Evolutionary conservation across 2,797 vertebrate species (phyloP).

Genomic region (Acropternis orthonyx): DNA sequence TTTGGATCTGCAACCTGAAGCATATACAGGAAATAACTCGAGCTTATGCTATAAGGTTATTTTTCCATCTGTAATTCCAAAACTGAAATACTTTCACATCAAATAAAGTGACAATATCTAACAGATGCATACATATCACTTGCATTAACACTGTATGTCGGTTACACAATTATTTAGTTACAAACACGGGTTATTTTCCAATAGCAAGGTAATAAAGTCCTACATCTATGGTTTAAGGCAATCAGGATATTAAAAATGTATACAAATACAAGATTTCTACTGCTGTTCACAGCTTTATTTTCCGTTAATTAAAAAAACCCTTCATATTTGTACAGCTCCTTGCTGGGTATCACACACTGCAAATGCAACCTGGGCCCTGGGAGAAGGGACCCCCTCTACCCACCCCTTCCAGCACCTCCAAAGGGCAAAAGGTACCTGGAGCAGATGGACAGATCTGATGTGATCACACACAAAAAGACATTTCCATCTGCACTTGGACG

Average conservation of each 20-base stretch:
- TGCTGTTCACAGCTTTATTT: conserved; percentile 82
- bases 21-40: conserved; percentile 24
- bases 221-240: conserved; percentile 80
- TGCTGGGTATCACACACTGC: neutral
- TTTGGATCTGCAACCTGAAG: conserved; percentile 46
- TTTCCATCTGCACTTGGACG: rapidly evolving
- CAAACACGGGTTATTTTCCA: conserved; percentile 73
- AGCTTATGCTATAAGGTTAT: conserved; percentile 37
- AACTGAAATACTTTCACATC: conserved; percentile 61
- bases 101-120: conserved; percentile 69
- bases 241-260: conserved; percentile 74
- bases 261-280: conserved; percentile 75
- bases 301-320: conserved; percentile 52
- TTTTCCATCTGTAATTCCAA: conserved; percentile 63
- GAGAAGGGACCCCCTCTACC: neutral
- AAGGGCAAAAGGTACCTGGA: conserved; percentile 11
- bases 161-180: conserved; percentile 72
- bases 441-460: neutral
- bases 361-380: neutral
- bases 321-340: conserved; percentile 52
- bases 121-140: conserved; percentile 70
- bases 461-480: conserved; percentile 28
- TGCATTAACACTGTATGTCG: conserved; percentile 73
- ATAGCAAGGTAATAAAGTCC: conserved; percentile 73
- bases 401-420: neutral